Conservation (phyloP, 2,113 vertebrate species). For the Apodemus speciosus region DNA sequence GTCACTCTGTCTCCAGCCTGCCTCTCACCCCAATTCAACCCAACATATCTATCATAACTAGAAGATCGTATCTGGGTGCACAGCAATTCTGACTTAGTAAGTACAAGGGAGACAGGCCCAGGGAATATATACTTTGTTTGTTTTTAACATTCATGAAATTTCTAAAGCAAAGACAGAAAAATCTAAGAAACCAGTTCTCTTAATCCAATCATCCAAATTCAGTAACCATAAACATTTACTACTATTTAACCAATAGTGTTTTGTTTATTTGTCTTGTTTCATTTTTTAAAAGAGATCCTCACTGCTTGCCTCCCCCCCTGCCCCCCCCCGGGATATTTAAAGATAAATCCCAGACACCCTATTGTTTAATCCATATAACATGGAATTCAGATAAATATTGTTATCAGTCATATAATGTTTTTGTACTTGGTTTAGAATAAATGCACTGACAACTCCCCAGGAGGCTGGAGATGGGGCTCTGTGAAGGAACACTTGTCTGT, state of each 20-base stretch:
- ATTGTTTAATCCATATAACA: neutral
- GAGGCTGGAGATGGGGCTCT: neutral
- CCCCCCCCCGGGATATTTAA: neutral
- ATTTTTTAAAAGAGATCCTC: neutral
- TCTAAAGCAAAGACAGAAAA: neutral
- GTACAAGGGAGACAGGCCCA: neutral
- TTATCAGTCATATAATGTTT: neutral
- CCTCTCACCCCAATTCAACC: neutral
- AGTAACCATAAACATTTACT: neutral
- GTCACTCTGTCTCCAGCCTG: neutral
- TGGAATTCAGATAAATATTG: neutral
- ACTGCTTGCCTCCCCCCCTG: too few species aligned
- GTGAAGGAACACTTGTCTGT: neutral
- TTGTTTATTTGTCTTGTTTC: too few species aligned
- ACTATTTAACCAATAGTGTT: neutral
- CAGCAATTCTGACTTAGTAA: constrained; percentile 16
- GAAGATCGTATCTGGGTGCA: neutral
- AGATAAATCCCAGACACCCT: neutral
- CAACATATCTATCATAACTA: neutral
- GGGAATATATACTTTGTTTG: neutral
- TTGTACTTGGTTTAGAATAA: neutral
- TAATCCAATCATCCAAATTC: neutral
- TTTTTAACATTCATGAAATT: neutral
- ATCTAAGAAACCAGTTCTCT: neutral
- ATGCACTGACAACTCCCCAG: neutral